Percentiles rank a stretch among this genome's conserved stretches.
Conservation (phyloP, 2,113 vertebrate genomes). For the Corvus hawaiiensis region DNA sequence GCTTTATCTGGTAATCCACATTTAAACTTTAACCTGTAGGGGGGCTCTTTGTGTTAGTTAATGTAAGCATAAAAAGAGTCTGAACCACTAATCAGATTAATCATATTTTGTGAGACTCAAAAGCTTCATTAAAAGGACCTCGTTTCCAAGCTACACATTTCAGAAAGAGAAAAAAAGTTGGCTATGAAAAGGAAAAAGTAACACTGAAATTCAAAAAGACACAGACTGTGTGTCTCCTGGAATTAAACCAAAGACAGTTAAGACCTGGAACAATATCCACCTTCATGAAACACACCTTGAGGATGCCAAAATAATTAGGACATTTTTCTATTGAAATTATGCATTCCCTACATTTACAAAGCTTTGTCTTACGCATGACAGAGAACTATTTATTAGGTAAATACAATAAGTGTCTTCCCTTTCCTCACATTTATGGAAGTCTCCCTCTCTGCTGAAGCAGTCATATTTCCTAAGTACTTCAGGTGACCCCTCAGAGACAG, state of each 20-base stretch:
- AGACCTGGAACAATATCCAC: conserved; percentile 23
- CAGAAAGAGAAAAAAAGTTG: conserved; percentile 56
- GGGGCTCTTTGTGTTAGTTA: conserved; percentile 97
- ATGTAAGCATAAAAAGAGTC: conserved; percentile 92
- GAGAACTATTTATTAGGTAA: background rate
- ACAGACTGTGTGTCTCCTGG: conserved; percentile 48
- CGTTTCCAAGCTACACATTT: conserved; percentile 82
- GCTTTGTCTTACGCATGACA: background rate
- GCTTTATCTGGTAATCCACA: conserved; percentile 98
- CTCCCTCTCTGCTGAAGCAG: background rate
- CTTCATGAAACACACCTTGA: conserved; percentile 36
- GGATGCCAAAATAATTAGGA: conserved; percentile 9
- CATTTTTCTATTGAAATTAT: background rate
- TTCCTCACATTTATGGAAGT: background rate
- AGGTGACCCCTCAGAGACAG: background rate
- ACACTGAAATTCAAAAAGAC: conserved; percentile 56
- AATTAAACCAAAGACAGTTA: conserved; percentile 22
- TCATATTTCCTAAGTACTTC: background rate
- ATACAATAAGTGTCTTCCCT: background rate
- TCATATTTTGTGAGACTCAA: conserved; percentile 91
- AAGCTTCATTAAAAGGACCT: conserved; percentile 86
- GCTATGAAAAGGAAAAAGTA: conserved; percentile 51
- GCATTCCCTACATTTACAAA: background rate
- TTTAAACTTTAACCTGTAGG: conserved; percentile 99
- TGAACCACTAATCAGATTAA: conserved; percentile 98